Evolutionary conservation across 2,888 invertebrate genomes (phyloP).

Genomic region (Chaetogeoica ovagalla): DNA sequence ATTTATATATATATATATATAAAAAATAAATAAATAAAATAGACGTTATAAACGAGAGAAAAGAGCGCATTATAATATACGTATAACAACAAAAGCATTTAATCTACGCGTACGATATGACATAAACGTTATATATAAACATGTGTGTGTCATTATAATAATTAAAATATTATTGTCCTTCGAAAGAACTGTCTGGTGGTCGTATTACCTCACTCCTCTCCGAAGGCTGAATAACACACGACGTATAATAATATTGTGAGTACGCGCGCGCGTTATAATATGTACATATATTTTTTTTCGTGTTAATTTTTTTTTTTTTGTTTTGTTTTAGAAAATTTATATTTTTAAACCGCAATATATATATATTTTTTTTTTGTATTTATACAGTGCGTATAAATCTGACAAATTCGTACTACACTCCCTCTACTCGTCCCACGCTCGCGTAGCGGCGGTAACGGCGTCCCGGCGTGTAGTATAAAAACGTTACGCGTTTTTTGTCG

Average conservation of each 20-base stretch:
- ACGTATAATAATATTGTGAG: too few relatives aligned
- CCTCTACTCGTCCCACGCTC: too few relatives aligned
- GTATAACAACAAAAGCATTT: neutral
- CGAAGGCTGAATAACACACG: constrained; percentile 25
- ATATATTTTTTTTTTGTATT: neutral
- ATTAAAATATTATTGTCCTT: constrained; percentile 39
- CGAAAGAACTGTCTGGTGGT: constrained; percentile 14
- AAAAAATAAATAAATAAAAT: too few relatives aligned
- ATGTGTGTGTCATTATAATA: neutral
- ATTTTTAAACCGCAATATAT: neutral
- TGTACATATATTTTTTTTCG: neutral
- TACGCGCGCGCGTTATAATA: neutral
- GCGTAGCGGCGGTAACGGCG: too few relatives aligned
- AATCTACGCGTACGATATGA: neutral
- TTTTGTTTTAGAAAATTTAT: neutral
- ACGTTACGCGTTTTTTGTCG: too few relatives aligned
- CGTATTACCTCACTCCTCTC: constrained; percentile 15
- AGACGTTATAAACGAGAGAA: constrained; percentile 1
- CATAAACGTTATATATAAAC: neutral
- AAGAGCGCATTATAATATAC: too few relatives aligned
- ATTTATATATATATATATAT: too few relatives aligned
- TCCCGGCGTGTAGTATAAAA: too few relatives aligned
- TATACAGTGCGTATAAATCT: constrained; percentile 1
- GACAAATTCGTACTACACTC: constrained; percentile 18
- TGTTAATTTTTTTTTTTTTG: constrained; percentile 24